Conservation (phyloP, 2,888 invertebrate species). For the Sabatieria punctata region DNA sequence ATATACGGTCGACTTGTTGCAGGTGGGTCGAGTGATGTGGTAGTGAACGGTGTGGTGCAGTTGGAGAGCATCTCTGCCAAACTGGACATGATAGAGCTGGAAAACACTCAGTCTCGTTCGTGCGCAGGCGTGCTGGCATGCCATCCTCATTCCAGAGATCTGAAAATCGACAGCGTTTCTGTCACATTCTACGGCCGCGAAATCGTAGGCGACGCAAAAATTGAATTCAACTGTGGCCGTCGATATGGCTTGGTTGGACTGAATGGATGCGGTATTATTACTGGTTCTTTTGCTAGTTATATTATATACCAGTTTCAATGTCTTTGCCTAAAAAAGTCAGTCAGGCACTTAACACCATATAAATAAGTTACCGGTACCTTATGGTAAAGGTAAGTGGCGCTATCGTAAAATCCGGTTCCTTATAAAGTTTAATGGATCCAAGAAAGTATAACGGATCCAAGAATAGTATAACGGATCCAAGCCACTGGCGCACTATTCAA, state of each 20-base stretch:
- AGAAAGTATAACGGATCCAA: no score
- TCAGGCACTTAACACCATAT: no score
- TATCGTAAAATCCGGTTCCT: no score
- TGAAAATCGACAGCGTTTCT: constrained; percentile 87
- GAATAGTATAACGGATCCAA: no score
- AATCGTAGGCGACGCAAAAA: constrained; percentile 76
- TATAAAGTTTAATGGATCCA: no score
- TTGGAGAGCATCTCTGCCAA: constrained; percentile 15
- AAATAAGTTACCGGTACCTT: background rate
- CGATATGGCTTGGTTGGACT: constrained; percentile 88
- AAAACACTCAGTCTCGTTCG: constrained; percentile 72
- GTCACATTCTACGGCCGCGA: constrained; percentile 96
- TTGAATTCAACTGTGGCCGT: constrained; percentile 91
- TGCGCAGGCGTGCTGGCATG: constrained; percentile 87
- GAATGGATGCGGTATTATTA: constrained; percentile 72
- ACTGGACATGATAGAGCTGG: constrained; percentile 47
- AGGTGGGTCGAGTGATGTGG: no score
- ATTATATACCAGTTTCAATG: background rate
- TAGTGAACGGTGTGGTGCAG: no score
- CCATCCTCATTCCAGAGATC: constrained; percentile 82
- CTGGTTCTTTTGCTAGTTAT: background rate
- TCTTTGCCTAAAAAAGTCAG: background rate
- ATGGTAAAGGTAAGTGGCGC: no score
- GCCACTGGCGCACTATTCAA: no score
- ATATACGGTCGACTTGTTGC: no score